Conservation (phyloP, 2,113 vertebrate genomes). For the Chroicocephalus ridibundus region DNA sequence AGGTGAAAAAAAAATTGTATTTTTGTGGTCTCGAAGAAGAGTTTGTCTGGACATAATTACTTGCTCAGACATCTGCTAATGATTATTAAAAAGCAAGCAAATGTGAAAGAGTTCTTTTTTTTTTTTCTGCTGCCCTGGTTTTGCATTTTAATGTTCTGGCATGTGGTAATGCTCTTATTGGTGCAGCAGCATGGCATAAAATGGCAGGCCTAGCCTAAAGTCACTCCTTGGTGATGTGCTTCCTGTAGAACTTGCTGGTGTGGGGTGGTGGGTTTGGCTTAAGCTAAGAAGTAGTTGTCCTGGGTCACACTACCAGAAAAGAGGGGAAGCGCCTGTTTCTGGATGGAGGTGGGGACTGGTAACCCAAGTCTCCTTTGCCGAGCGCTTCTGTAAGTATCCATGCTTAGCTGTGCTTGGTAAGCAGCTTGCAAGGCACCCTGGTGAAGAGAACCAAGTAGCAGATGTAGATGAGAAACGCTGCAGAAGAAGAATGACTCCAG, state of each 20-base stretch:
- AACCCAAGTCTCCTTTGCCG: not conserved
- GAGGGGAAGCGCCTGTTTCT: not conserved
- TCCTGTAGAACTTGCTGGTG: not conserved
- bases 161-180: not conserved
- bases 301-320: not conserved
- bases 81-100: not conserved
- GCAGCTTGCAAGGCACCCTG: fast-evolving
- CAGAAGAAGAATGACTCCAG: not conserved
- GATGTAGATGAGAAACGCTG: not conserved
- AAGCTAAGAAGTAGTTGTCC: not conserved
- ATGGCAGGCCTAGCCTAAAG: not conserved
- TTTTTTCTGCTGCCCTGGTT: not conserved
- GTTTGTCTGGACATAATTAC: not conserved
- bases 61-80: not conserved
- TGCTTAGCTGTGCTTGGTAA: not conserved
- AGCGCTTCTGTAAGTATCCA: not conserved
- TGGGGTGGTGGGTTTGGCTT: not conserved
- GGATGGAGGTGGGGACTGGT: not conserved
- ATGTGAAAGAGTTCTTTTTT: not conserved
- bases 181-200: not conserved
- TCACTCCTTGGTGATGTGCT: not conserved
- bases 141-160: not conserved
- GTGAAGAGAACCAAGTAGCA: not conserved
- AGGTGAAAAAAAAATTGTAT: not conserved
- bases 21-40: not conserved